Evolutionary conservation across 2,113 vertebrate species (phyloP).

Genomic region (Clarias batrachus): DNA sequence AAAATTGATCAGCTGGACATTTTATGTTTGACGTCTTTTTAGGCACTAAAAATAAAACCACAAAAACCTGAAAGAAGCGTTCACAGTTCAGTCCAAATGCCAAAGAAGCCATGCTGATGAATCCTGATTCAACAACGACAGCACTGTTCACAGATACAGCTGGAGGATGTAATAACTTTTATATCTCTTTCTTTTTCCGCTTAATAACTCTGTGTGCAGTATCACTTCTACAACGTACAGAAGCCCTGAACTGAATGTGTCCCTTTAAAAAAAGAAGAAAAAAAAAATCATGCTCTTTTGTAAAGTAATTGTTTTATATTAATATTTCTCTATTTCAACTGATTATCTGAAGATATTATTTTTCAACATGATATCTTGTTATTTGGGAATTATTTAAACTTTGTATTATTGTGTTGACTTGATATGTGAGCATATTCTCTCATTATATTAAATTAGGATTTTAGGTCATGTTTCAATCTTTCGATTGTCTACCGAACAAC

Average conservation of each 20-base stretch:
- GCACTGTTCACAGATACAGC: conserved; percentile 18
- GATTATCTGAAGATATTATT: background rate
- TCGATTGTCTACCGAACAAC: background rate
- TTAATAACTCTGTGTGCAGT: background rate
- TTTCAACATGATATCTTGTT: background rate
- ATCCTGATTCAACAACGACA: conserved; percentile 47
- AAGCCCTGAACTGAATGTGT: background rate
- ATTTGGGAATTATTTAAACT: background rate
- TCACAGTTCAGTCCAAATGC: conserved; percentile 46
- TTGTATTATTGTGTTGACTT: background rate
- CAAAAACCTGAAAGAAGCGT: background rate
- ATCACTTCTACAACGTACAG: background rate
- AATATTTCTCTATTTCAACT: background rate
- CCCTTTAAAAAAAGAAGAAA: no score
- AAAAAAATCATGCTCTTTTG: background rate
- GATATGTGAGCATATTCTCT: background rate
- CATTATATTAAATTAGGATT: background rate
- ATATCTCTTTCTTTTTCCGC: background rate
- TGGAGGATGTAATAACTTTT: conserved; percentile 27
- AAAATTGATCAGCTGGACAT: background rate
- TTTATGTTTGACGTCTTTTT: background rate
- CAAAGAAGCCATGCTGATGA: conserved; percentile 48
- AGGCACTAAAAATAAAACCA: background rate
- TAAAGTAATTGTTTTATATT: background rate
- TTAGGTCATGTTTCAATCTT: no score